A percentile compares a stretch with the other conserved stretches of the same genome.
phyloP scores from a whole-genome alignment of 2,113 vertebrate genomes.

The Otocyon megalotis region DNA sequence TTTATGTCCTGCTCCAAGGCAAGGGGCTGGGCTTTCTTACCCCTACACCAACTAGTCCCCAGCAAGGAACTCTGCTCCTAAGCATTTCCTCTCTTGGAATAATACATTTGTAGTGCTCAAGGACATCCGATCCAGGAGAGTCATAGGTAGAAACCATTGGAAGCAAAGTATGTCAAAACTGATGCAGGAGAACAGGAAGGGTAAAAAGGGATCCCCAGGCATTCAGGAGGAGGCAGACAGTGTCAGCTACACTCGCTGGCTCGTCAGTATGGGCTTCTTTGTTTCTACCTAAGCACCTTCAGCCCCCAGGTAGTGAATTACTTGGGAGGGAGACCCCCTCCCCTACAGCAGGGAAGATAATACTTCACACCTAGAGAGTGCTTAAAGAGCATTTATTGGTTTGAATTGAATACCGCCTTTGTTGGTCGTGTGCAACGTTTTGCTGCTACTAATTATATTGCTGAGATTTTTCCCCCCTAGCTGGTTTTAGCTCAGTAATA shows the following conservation, averaged over 20 bases:
- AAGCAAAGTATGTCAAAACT: not conserved
- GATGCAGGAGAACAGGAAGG: not conserved
- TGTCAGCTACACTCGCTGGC: accelerated
- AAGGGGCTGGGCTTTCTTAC: not conserved
- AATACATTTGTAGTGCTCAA: not conserved
- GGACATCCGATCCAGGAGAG: not conserved
- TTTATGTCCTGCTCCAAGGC: not conserved
- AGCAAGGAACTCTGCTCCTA: not conserved
- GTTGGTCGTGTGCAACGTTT: not conserved
- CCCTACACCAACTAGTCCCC: not conserved
- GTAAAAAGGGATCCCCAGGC: not conserved
- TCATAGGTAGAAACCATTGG: not conserved
- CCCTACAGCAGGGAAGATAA: not conserved
- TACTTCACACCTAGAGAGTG: not conserved
- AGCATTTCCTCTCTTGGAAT: not conserved
- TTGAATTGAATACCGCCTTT: not conserved
- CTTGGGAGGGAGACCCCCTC: not conserved
- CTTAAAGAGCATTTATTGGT: not conserved
- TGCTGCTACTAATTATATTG: not conserved
- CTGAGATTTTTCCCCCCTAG: not conserved
- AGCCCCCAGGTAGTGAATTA: not conserved
- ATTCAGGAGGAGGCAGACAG: not conserved
- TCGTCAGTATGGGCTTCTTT: not conserved
- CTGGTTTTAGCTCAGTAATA: slow-evolving; percentile 12
- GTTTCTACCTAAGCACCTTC: not conserved